Evolutionary conservation across 2,113 vertebrate genomes (phyloP).

Genomic region (Platichthys flesus): DNA sequence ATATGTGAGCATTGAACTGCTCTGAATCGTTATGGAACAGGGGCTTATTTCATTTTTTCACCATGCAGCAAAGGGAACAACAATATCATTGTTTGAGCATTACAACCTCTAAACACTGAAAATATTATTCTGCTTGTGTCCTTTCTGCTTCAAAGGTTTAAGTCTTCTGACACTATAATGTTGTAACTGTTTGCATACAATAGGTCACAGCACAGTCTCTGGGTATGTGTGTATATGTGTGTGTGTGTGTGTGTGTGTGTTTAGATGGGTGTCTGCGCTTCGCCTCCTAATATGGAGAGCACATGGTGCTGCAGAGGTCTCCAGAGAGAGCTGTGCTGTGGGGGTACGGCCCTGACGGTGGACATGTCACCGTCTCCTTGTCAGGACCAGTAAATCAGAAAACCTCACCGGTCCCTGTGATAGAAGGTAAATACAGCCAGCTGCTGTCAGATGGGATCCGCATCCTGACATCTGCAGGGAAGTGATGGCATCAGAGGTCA

Average conservation of each 20-base stretch:
- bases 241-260: conserved; percentile 72
- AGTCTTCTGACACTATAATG: no score
- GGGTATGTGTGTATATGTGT: neutral
- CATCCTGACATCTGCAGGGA: neutral
- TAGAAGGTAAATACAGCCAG: conserved; percentile 55
- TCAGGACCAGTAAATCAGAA: conserved; percentile 6
- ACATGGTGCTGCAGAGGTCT: conserved; percentile 92
- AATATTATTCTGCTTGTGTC: no score
- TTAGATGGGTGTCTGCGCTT: conserved; percentile 74
- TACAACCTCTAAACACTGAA: no score
- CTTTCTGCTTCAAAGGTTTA: no score
- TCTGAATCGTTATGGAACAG: no score
- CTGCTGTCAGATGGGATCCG: neutral
- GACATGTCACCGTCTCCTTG: conserved; percentile 75
- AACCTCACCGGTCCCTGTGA: conserved; percentile 33
- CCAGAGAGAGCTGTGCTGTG: conserved; percentile 87
- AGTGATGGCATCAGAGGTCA: no score
- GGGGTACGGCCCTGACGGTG: conserved; percentile 82
- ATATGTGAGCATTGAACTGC: neutral
- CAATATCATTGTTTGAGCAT: no score
- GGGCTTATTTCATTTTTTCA: no score
- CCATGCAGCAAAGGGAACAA: no score
- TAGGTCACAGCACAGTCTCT: neutral
- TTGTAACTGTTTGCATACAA: no score
- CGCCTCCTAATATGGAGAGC: conserved; percentile 87